Evolutionary conservation across 2,113 vertebrate species (phyloP).

Genomic region (Caloenas nicobarica): DNA sequence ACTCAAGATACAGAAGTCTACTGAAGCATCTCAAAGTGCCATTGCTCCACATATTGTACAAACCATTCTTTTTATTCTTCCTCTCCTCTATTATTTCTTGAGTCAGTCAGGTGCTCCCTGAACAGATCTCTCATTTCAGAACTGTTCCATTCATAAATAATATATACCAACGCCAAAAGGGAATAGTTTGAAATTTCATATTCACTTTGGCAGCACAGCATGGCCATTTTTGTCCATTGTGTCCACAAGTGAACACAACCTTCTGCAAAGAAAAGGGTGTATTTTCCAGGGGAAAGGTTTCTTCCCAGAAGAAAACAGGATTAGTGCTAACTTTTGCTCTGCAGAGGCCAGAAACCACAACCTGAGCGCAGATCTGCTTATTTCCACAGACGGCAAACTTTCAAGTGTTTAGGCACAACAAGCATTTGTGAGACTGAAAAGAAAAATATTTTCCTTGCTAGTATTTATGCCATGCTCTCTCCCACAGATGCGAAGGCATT

Average conservation of each 20-base stretch:
- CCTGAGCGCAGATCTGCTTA: not conserved
- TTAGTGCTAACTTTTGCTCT: not conserved
- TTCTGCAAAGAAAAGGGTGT: not conserved
- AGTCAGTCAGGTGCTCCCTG: not conserved
- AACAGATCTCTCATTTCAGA: not conserved
- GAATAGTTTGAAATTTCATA: not conserved
- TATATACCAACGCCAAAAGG: not conserved
- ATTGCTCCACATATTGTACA: not conserved
- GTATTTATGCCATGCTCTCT: fast-evolving
- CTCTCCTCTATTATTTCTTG: not conserved
- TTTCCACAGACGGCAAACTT: not conserved
- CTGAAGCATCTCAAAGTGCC: constrained; percentile 1
- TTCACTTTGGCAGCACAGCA: not conserved
- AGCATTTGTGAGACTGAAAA: not conserved
- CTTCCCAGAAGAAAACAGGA: not conserved
- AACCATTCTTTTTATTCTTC: not conserved
- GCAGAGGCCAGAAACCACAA: not conserved
- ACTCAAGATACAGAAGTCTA: not conserved
- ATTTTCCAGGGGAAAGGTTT: not conserved
- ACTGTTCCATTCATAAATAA: not conserved
- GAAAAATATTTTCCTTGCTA: not conserved
- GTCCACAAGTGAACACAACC: not conserved
- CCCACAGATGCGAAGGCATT: not conserved
- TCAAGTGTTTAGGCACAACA: not conserved
- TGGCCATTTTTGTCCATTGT: not conserved